Evolutionary conservation across 2,888 invertebrate genomes (phyloP).

Genomic region (Autographa gamma): DNA sequence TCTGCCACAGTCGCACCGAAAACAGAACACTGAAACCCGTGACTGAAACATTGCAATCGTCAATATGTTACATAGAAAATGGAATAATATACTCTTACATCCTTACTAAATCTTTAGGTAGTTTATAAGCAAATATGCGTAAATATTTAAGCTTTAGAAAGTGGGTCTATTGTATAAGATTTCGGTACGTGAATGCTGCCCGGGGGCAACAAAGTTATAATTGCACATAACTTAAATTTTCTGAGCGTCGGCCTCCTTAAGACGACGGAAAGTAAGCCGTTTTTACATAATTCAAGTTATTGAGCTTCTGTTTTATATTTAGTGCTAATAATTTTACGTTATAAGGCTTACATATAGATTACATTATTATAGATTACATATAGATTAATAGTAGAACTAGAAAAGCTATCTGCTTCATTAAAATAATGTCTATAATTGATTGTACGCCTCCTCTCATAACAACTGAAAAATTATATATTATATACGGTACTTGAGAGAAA

Average conservation of each 20-base stretch:
- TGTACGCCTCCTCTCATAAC: too few species aligned
- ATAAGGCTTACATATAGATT: too few species aligned
- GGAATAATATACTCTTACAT: not conserved
- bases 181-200: conserved; percentile 20
- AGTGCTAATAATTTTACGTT: not conserved
- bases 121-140: conserved; percentile 10
- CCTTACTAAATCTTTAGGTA: not conserved
- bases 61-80: not conserved
- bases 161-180: conserved; percentile 18
- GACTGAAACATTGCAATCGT: too few species aligned
- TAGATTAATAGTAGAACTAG: too few species aligned
- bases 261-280: conserved; percentile 8
- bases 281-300: conserved; percentile 13
- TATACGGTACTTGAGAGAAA: too few species aligned
- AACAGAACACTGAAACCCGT: too few species aligned
- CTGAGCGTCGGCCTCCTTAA: conserved; percentile 2
- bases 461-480: too few species aligned
- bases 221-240: conserved; percentile 30
- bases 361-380: too few species aligned
- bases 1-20: too few species aligned
- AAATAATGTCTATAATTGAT: too few species aligned
- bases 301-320: not conserved
- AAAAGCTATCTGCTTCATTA: too few species aligned
- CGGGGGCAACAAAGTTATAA: conserved; percentile 29
- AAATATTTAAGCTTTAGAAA: conserved; percentile 21